Conservation (phyloP, 2,797 vertebrate species). For the Chelon auratus region DNA sequence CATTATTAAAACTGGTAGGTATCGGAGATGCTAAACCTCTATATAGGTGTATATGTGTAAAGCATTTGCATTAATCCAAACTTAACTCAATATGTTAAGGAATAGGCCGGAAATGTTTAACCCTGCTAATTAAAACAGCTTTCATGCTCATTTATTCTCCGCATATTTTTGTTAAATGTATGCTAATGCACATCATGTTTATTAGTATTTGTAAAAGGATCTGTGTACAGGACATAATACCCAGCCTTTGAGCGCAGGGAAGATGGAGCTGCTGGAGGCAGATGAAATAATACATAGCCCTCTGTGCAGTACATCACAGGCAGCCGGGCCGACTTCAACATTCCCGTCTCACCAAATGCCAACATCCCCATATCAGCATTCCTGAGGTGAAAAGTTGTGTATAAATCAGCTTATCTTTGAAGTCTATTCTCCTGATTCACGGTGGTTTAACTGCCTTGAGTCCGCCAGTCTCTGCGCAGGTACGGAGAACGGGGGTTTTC, state of each 20-base stretch:
- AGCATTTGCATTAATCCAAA: slow-evolving; percentile 21
- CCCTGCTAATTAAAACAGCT: slow-evolving; percentile 17
- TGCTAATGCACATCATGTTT: slow-evolving; percentile 22
- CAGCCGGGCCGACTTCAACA: slow-evolving; percentile 36
- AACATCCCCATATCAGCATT: slow-evolving; percentile 64
- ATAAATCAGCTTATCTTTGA: slow-evolving; percentile 75
- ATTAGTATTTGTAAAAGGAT: slow-evolving; percentile 24
- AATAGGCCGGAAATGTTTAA: slow-evolving; percentile 28
- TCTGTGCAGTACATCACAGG: slow-evolving; percentile 50
- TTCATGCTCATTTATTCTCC: not conserved
- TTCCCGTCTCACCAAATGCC: slow-evolving; percentile 48
- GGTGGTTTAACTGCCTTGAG: slow-evolving; percentile 42
- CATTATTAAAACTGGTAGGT: not conserved
- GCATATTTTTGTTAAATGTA: not conserved
- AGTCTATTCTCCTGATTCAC: slow-evolving; percentile 63
- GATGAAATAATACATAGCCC: slow-evolving; percentile 46
- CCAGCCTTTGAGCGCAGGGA: slow-evolving; percentile 10
- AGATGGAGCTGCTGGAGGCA: slow-evolving; percentile 25
- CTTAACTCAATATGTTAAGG: slow-evolving; percentile 26
- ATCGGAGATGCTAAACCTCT: not conserved
- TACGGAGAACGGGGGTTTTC: not conserved
- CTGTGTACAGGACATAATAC: slow-evolving; percentile 28
- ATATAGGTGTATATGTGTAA: not conserved
- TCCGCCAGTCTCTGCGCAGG: slow-evolving; percentile 27
- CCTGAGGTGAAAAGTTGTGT: slow-evolving; percentile 56